Conservation (phyloP, 2,797 vertebrate species). For the Microhierax caerulescens region DNA sequence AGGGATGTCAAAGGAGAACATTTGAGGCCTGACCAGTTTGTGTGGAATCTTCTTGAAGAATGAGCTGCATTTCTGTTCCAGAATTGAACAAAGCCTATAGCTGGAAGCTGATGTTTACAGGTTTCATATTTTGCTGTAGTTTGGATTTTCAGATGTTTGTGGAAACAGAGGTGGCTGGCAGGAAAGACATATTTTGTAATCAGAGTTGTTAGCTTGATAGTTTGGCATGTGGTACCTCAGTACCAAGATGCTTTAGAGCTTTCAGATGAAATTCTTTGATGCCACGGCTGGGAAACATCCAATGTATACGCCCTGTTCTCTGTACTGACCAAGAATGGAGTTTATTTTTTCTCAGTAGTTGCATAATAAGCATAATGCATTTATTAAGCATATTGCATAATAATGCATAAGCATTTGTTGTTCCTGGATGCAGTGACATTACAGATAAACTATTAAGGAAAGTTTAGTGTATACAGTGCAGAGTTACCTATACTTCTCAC, state of each 20-base stretch:
- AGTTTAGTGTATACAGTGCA: background rate
- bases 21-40: background rate
- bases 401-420: background rate
- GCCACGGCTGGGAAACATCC: background rate
- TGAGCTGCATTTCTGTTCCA: background rate
- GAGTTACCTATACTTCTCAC: background rate
- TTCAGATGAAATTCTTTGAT: background rate
- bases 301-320: background rate
- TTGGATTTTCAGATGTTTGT: background rate
- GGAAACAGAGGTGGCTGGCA: background rate
- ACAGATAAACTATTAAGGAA: too few relatives aligned
- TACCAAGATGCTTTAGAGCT: background rate
- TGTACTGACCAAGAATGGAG: background rate
- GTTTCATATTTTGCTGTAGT: background rate
- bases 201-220: background rate
- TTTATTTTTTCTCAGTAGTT: background rate
- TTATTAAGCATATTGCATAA: too few relatives aligned
- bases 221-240: background rate
- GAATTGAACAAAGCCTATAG: background rate
- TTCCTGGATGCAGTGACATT: background rate
- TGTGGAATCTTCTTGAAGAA: background rate
- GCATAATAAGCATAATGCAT: too few relatives aligned
- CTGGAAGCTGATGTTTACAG: background rate
- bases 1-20: background rate
- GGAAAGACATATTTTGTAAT: background rate